Base-by-base conservation (phyloP, 92 coral and sea anemone genomes). In the Palythoa caribaeorum region DNA sequence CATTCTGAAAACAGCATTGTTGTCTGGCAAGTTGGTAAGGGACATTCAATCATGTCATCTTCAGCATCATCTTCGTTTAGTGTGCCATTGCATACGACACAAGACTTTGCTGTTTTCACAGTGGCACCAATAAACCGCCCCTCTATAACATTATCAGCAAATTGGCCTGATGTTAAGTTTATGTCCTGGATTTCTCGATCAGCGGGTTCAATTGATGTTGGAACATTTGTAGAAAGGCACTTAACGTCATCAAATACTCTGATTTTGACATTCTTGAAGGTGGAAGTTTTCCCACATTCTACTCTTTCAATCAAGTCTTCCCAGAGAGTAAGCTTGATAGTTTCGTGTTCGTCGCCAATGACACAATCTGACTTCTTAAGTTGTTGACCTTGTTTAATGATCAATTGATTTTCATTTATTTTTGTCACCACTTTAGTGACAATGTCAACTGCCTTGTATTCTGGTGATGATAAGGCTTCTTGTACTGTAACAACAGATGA, bases 51-150 rank as follows among this genome's bases (percentile, higher is more conserved):
- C 51, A 73, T 79, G 77, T 72, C 77, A 69, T 84, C 79, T 76
- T 70, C 88, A 78, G 69, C 66, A 72, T 50, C 60, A 70, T 83
- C 87, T 66, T 73, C 74, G 48, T 62, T 83, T 50, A 83, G 77
- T 70, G 87, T 80, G 80, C 28, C 13, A 77, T 78, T 87, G 78
- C 87, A 87, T n/a, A 66, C 84, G 71, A 87, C 87, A 80, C 91
- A 88, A 51, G 80, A 63, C 60, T 88, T 78, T 78, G 71, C 72
- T 53, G 73, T 70, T 78, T 80, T 80, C 65, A 79, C 83, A 65
- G 76, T 48, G 77, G 62, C 73, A 60, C 80, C 87, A 62, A 70
- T 60, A 37, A 79, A 70, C 76, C 80, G 90, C 77, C 78, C 90
- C 78, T 78, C 54, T 12, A 87, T 70, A 55, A 87, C 38, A 59